A percentile compares a stretch with the other conserved stretches of the same genome.
Conservation (phyloP, 1,140 invertebrate species). For the Potamilus streckersoni region DNA sequence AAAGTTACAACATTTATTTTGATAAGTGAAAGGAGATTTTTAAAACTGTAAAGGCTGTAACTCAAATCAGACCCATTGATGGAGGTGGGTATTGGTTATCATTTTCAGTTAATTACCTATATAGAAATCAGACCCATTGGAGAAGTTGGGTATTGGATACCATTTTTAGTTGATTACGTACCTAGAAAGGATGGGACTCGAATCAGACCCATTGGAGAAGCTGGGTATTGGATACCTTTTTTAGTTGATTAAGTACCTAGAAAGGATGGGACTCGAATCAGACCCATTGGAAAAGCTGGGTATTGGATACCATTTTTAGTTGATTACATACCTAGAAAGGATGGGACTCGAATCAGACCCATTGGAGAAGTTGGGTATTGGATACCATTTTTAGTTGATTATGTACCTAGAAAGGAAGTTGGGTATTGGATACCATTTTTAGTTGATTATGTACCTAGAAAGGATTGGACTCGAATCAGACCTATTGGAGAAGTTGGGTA, state of each 20-base stretch:
- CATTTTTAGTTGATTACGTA: conserved; percentile 71
- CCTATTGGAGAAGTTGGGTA: conserved; percentile 88
- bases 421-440: conserved; percentile 69
- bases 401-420: conserved; percentile 89
- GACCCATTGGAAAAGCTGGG: conserved; percentile 88
- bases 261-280: conserved; percentile 95
- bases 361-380: conserved; percentile 82
- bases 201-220: conserved; percentile 77
- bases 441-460: conserved; percentile 74
- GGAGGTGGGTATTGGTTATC: conserved; percentile 79
- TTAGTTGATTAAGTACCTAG: conserved; percentile 75
- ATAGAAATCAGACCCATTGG: conserved; percentile 95
- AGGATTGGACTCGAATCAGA: conserved; percentile 94
- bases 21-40: too few relatives aligned
- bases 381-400: conserved; percentile 74
- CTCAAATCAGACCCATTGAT: conserved; percentile 91
- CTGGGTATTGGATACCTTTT: too few relatives aligned
- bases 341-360: conserved; percentile 92
- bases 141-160: conserved; percentile 80
- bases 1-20: too few relatives aligned
- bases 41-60: conserved; percentile 82
- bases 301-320: too few relatives aligned
- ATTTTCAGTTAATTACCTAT: conserved; percentile 63
- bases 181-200: conserved; percentile 94
- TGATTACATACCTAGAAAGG: conserved; percentile 84